A percentile compares a stretch with the other conserved stretches of the same genome.
Evolutionary conservation across 2,888 invertebrate genomes (phyloP).

Genomic region (Eupithecia pulchellata): DNA sequence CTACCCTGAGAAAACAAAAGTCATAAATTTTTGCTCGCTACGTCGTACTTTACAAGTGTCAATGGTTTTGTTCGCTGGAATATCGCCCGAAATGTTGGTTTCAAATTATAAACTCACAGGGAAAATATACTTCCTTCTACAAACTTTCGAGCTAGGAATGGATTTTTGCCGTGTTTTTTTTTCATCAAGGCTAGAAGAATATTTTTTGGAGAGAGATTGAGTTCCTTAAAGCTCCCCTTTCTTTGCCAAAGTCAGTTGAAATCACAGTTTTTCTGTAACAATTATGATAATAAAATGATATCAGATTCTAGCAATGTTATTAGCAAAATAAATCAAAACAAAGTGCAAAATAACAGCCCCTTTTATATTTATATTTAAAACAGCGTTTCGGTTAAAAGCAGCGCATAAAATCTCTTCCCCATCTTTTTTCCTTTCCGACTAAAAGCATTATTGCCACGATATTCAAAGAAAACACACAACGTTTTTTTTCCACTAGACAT

Average conservation of each 20-base stretch:
- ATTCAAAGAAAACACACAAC: conserved; percentile 41
- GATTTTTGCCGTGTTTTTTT: not conserved
- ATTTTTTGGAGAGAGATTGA: not conserved
- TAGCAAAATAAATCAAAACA: not conserved
- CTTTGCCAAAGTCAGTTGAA: not conserved
- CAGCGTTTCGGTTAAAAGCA: conserved; percentile 13
- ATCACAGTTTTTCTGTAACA: not conserved
- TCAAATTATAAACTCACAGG: conserved; percentile 13
- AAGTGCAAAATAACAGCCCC: not conserved
- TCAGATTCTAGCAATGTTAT: not conserved
- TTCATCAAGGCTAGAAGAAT: not conserved
- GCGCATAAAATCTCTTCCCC: conserved; percentile 25
- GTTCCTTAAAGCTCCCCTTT: not conserved
- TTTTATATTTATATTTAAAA: conserved; percentile 7
- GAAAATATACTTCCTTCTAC: conserved; percentile 5
- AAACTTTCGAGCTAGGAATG: not conserved
- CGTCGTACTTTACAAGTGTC: conserved; percentile 69
- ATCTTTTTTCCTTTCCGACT: conserved; percentile 29
- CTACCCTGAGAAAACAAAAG: conserved; percentile 74
- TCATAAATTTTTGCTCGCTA: conserved; percentile 76
- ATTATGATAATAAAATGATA: not conserved
- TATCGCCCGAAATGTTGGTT: conserved; percentile 23
- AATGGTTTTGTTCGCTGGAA: conserved; percentile 70
- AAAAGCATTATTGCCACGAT: conserved; percentile 40
- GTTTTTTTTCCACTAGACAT: conserved; percentile 42